Evolutionary conservation across 1,140 invertebrate species (phyloP), one percentile per base, ranked within the genome.

Genomic region (Lasioglossum baleicum): DNA sequence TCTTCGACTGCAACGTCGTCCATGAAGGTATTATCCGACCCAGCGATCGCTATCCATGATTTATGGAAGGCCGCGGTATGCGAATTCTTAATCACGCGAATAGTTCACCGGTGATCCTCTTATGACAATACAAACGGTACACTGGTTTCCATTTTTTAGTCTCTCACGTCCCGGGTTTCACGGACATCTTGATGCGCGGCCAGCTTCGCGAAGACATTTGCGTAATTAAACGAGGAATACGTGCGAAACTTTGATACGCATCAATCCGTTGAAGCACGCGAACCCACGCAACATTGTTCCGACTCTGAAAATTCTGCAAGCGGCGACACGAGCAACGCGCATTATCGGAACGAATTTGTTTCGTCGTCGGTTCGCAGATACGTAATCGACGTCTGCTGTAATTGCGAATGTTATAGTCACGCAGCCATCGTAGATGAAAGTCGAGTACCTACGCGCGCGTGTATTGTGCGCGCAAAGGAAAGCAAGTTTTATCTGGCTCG

Each of bases 401-500:
- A 15, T 31, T 4, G 13, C 7, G 8, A 56, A 31, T 15, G 51
- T 35, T 51, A 81, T 75, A 76, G 77, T 85, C 61, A 56, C 6
- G 31, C n/a, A n/a, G 22, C 35, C 13, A n/a, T 35, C 11, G 60
- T 56, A 77, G 74, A 83, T 56, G 79, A 85, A 82, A 86, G 77
- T 75, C 53, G 26, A 6, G 44, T 48, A 48, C 44, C 10, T 5
- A 35, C 3, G 35, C 35, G 35, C 69, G 77, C 53, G 26, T 60
- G 61, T 70, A 79, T 78, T 72, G 63, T 17, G 20, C 56, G 56
- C 35, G 64, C 44, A 86, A 85, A 84, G 81, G 84, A 82, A 87
- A 82, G 82, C 79, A 66, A 85, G 78, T 86, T 75, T 40, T 69
- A 80, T 81, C 77, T 78, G 85, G 78, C 75, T 67, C 77, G 74